These are phyloP conservation scores for Dasyprocta punctata DNA, from an alignment of 2,113 vertebrate genomes.

Conservation along the genomic window DNA sequence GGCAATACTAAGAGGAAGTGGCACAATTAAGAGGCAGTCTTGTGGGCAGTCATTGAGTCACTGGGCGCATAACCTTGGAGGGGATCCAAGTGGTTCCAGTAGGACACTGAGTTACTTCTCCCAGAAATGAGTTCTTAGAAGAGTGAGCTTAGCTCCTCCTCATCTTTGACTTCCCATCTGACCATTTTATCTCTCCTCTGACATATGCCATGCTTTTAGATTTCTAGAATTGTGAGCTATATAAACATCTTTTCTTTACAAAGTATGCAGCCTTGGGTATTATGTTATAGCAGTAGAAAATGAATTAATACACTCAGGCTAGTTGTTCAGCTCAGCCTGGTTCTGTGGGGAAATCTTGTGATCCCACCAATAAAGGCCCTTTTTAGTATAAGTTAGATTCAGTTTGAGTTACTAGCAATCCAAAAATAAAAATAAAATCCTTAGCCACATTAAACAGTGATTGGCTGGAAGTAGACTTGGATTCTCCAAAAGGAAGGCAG, in stretches of 20 bases:
- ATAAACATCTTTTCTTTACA: not conserved
- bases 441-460: not conserved
- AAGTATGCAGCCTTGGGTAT: not conserved
- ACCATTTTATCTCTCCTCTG: not conserved
- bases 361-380: not conserved
- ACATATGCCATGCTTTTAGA: not conserved
- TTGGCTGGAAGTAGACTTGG: not conserved
- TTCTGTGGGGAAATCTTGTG: not conserved
- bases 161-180: not conserved
- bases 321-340: not conserved
- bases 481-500: not conserved
- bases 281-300: not conserved
- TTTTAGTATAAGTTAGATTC: not conserved
- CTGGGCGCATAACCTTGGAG: not conserved
- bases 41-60: not conserved
- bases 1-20: not conserved
- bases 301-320: too few relatives aligned
- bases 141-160: not conserved
- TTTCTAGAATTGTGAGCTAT: not conserved
- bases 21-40: not conserved
- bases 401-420: not conserved
- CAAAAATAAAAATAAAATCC: constrained; percentile 19
- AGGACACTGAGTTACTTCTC: not conserved
- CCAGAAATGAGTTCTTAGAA: not conserved
- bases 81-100: not conserved